Base-by-base conservation (phyloP, 2,888 invertebrate genomes). In the Heliconius hortense region DNA sequence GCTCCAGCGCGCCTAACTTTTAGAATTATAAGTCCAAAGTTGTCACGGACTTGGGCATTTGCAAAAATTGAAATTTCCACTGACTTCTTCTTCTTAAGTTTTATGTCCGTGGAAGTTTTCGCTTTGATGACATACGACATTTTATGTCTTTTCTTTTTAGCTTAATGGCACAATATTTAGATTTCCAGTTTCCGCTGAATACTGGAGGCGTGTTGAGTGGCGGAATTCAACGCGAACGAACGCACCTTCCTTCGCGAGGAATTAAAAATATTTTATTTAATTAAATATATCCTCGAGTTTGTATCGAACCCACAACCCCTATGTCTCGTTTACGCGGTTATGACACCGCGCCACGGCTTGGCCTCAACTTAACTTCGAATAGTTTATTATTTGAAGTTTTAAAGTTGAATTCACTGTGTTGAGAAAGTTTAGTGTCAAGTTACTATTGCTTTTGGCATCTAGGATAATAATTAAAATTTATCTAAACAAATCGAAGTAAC, bases 11-110 rank as follows among this genome's bases (percentile, higher is more conserved):
- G 28, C n/a, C 43, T 39, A 74, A 74, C 62, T 74, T 74, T 56
- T 64, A 64, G 39, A 70, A 70, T 74, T 70, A 74, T 74, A 59
- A 53, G 28, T 28, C 69, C 59, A 64, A n/a, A 74, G 43, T 74
- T 70, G 39, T n/a, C 21, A 26, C 18, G 28, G 70, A 74, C 62
- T 74, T 74, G 70, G 39, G 70, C 63, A 74, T 74, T 74, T 70
- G 70, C 43, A 74, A 74, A 70, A 74, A 74, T 70, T 74, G 53
- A 74, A 70, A 69, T 74, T 70, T 26, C 53, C 69, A 62, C 56
- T 11, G 59, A 70, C 35, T 70, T 35, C 56, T 70, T 35, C 56
- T 70, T 35, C 39, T 24, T n/a, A 31, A 15, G 31, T 56, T 26
- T 60, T 62, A 71, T 26, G 35, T 39, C 39, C 24, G 28, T 43